These are phyloP conservation scores for Brachyrhaphis roseni DNA, from an alignment of 2,797 vertebrate genomes.

Conservation along the genomic window DNA sequence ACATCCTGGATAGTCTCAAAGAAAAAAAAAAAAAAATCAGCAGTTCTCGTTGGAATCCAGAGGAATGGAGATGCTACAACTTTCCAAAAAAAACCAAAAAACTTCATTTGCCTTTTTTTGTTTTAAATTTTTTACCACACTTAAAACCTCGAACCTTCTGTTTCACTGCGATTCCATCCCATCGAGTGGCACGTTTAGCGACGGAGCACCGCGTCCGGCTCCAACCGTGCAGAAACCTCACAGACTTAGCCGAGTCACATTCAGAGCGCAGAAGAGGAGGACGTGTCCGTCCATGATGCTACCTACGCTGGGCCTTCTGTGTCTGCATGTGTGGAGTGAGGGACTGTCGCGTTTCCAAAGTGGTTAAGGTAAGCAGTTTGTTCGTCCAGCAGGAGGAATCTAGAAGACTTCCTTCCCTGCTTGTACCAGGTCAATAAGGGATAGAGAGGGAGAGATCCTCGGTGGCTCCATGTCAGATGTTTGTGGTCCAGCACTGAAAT, in stretches of 20 bases:
- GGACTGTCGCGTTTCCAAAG: constrained; percentile 37
- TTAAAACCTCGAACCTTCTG: constrained; percentile 22
- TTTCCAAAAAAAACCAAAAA: constrained; percentile 25
- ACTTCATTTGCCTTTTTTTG: constrained; percentile 36
- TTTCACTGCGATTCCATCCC: constrained; percentile 21
- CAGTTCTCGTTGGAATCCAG: constrained; percentile 27
- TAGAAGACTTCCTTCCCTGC: constrained; percentile 33
- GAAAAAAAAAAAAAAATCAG: not conserved
- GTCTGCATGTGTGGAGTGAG: constrained; percentile 14
- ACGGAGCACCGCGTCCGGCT: constrained; percentile 12
- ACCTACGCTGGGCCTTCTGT: not conserved
- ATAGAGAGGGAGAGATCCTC: constrained; percentile 41
- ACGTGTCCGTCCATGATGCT: constrained; percentile 1
- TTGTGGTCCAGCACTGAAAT: constrained; percentile 70
- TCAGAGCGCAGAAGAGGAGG: not conserved
- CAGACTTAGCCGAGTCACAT: not conserved
- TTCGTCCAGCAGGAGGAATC: constrained; percentile 33
- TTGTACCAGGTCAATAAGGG: constrained; percentile 39
- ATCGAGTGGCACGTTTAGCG: not conserved
- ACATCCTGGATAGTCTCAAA: constrained; percentile 3
- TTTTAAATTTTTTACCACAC: constrained; percentile 9
- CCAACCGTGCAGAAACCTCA: constrained; percentile 24
- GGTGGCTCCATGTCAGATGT: constrained; percentile 62
- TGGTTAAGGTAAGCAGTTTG: constrained; percentile 28
- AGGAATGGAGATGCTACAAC: constrained; percentile 43